These are phyloP conservation scores for Apamea anceps DNA, from an alignment of 2,888 invertebrate species.

Conservation along the genomic window DNA sequence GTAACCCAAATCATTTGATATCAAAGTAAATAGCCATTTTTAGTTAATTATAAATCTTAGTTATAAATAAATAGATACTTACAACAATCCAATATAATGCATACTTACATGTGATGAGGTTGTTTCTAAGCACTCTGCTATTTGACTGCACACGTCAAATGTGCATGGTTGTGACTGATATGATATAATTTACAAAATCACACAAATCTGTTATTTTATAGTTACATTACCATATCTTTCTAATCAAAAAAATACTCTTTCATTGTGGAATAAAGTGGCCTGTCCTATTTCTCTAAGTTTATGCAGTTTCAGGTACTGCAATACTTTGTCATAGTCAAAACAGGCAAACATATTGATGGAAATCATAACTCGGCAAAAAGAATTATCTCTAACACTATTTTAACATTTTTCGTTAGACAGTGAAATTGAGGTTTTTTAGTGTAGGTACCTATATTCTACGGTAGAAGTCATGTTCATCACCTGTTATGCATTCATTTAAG, in stretches of 20 bases:
- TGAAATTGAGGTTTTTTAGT: not conserved
- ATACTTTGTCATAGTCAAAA: not conserved
- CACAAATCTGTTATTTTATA: constrained; percentile 38
- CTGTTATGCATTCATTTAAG: not conserved
- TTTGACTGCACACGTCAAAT: constrained; percentile 51
- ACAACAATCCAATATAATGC: constrained; percentile 67
- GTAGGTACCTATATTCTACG: not conserved
- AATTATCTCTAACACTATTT: not conserved
- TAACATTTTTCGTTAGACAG: not conserved
- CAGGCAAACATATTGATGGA: not conserved
- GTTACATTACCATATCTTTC: constrained; percentile 19
- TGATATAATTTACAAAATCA: constrained; percentile 42
- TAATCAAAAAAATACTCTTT: not conserved
- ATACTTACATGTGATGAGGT: constrained; percentile 70
- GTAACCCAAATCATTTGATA: constrained; percentile 76
- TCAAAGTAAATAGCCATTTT: constrained; percentile 61
- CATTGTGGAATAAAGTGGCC: not conserved
- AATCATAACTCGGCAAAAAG: constrained; percentile 5
- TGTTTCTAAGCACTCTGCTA: constrained; percentile 65
- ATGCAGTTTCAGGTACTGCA: not conserved
- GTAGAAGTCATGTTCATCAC: not conserved
- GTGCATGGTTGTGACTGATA: constrained; percentile 38
- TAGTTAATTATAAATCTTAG: constrained; percentile 66
- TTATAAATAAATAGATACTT: constrained; percentile 81
- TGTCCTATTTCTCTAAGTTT: not conserved